Conservation (phyloP, 2,797 vertebrate genomes). For the Scomberomorus guttatus region DNA sequence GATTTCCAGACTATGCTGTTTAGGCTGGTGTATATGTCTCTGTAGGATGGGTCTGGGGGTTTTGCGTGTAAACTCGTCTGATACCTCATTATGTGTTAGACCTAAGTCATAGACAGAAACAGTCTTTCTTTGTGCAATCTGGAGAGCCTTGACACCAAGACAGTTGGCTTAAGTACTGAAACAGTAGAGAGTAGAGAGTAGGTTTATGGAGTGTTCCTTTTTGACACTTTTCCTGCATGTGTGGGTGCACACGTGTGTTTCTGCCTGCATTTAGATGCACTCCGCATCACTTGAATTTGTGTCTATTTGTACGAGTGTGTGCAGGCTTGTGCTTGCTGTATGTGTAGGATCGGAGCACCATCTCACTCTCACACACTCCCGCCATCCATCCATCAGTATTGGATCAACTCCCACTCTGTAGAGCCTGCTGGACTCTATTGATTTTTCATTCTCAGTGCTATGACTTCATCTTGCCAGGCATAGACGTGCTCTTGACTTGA, state of each 20-base stretch:
- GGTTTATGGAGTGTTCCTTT: neutral
- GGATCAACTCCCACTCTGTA: constrained; percentile 64
- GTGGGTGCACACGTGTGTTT: neutral
- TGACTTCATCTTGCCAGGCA: constrained; percentile 61
- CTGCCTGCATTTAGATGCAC: neutral
- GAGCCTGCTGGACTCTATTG: constrained; percentile 64
- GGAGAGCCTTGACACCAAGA: neutral
- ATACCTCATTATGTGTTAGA: constrained; percentile 13
- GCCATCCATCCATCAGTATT: constrained; percentile 62
- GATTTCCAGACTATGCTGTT: no score
- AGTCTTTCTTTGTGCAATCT: constrained; percentile 37
- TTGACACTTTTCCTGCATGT: neutral
- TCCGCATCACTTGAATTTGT: neutral
- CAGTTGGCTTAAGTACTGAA: neutral
- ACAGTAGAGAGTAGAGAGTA: neutral
- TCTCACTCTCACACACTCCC: constrained; percentile 18
- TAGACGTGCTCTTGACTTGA: constrained; percentile 25
- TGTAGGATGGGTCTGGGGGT: no score
- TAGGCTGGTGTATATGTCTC: no score
- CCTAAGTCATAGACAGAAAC: constrained; percentile 24
- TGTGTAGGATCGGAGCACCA: neutral
- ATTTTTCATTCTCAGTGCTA: constrained; percentile 72
- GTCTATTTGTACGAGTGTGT: neutral
- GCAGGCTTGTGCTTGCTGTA: neutral
- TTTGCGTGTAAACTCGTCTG: constrained; percentile 9